Base-by-base conservation (phyloP, 1,140 invertebrate genomes). In the Drepana arcuata region DNA sequence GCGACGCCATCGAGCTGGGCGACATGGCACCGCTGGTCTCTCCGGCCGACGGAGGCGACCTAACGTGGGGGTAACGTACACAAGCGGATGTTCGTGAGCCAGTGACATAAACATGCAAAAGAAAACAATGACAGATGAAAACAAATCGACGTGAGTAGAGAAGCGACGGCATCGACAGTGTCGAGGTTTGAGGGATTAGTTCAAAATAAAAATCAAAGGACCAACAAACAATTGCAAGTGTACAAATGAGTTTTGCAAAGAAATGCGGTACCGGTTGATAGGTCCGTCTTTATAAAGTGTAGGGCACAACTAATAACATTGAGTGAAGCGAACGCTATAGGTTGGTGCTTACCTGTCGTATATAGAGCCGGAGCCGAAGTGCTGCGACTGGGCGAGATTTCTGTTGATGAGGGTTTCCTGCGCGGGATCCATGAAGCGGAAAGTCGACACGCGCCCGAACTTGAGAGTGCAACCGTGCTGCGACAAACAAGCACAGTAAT, bases 371-470 rank as follows among this genome's bases (percentile, higher is more conserved):
- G 90, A 91, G 58, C 92, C 91, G 52, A 91, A 88, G 56, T 92
- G 79, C 43, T 89, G 90, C 25, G 87, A 87, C 50, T 87, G 86
- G 7, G 86, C 84, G 27, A 87, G 65, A 44, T 86, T 86, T 52
- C 86, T 71, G 58, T 86, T 87, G 34, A 90, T 88, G 48, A 94
- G 88, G 60, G 93, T 93, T 70, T 96, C 95, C 42, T 92, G 92
- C 30, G 89, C 88, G 2, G 95, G 94, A 84, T 99, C 96, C 46
- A 96, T 87, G 84, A 98, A 98, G 53, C 95, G 89, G 83, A 97
- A 98, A 13, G 93, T 93, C 63, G 96, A 93, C 51, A 94, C 91
- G 63, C 95, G 86, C 49, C 96, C 93, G 86, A 96, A 96, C 84
- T 94, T 93, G 12, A 96, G 89, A 34, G 95, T 87, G 48, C 90